Evolutionary conservation across 2,888 invertebrate genomes (phyloP).

Genomic region (Melanostoma scalare): DNA sequence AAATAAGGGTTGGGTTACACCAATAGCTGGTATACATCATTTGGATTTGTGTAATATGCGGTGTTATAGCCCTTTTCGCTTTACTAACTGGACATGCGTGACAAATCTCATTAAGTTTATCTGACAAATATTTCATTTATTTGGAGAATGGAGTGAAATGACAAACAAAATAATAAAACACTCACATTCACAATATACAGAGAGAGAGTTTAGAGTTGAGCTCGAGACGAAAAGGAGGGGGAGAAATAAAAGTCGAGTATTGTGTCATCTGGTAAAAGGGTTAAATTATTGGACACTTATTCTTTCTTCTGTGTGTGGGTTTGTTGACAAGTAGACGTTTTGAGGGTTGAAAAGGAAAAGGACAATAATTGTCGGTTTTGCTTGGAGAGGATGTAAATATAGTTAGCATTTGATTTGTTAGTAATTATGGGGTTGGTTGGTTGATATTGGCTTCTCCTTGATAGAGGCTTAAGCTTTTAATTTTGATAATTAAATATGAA

Average conservation of each 20-base stretch:
- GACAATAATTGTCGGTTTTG: constrained; percentile 32
- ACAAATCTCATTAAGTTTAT: constrained; percentile 72
- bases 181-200: neutral
- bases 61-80: constrained; percentile 19
- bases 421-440: constrained; percentile 30
- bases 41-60: constrained; percentile 15
- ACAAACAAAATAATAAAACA: constrained; percentile 27
- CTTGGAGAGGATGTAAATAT: neutral
- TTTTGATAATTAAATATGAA: too few species aligned
- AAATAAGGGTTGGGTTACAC: constrained; percentile 63
- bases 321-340: constrained; percentile 58
- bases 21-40: constrained; percentile 9
- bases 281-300: constrained; percentile 66
- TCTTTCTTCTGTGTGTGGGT: neutral
- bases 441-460: neutral
- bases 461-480: too few species aligned
- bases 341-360: constrained; percentile 10
- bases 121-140: constrained; percentile 73
- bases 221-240: neutral
- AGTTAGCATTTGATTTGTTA: constrained; percentile 53
- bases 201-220: too few species aligned
- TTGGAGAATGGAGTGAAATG: constrained; percentile 52
- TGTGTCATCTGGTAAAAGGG: constrained; percentile 70
- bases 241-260: constrained; percentile 45
- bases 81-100: constrained; percentile 72